phyloP scores from a whole-genome alignment of 2,888 invertebrate species.

The Lycocerus yunnanus region DNA sequence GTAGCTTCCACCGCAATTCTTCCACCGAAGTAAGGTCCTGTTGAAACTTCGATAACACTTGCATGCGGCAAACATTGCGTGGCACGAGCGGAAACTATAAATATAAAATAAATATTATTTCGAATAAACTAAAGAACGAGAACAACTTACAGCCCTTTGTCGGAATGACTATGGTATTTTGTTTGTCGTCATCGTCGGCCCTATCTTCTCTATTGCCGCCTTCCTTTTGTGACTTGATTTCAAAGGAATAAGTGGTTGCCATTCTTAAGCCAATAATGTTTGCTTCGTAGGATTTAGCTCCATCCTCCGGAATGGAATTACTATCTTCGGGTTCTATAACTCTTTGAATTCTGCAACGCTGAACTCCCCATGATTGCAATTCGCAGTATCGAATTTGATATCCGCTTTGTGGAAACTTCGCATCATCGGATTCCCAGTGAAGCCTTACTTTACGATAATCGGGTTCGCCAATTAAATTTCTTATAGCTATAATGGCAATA shows the following conservation, averaged over 20 bases:
- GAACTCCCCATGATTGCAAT: constrained; percentile 77
- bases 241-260: constrained; percentile 82
- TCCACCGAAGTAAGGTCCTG: constrained; percentile 80
- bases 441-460: constrained; percentile 69
- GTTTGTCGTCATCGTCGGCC: constrained; percentile 56
- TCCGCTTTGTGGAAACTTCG: constrained; percentile 58
- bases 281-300: constrained; percentile 60
- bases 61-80: constrained; percentile 80
- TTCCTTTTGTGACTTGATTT: constrained; percentile 67
- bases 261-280: constrained; percentile 74
- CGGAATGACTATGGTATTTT: constrained; percentile 73
- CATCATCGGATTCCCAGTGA: constrained; percentile 65
- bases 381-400: constrained; percentile 80
- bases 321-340: constrained; percentile 42
- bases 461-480: constrained; percentile 67
- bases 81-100: constrained; percentile 78
- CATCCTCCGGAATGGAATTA: constrained; percentile 39
- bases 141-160: constrained; percentile 80
- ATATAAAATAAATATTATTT: not conserved
- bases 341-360: constrained; percentile 67
- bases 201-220: constrained; percentile 51
- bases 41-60: constrained; percentile 81
- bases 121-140: not conserved
- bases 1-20: constrained; percentile 76
- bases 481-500: constrained; percentile 60